Conservation (phyloP, 2,888 invertebrate genomes). For the Ariolimax columbianus region DNA sequence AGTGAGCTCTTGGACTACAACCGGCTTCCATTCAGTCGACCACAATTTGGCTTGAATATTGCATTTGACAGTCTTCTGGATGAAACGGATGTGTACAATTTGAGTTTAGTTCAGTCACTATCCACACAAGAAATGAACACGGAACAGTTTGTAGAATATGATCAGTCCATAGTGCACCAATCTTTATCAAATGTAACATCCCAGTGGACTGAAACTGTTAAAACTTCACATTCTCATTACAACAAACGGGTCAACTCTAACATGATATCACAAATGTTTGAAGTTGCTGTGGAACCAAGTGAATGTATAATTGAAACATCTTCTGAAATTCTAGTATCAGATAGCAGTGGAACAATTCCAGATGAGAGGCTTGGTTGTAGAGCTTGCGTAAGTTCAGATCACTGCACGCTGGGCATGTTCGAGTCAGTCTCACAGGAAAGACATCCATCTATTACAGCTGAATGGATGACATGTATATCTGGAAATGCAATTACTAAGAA, state of each 20-base stretch:
- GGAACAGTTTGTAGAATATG: neutral
- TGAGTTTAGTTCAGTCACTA: neutral
- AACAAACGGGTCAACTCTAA: neutral
- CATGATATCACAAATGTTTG: neutral
- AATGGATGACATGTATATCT: neutral
- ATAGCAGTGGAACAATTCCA: neutral
- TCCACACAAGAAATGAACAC: neutral
- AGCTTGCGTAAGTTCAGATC: neutral
- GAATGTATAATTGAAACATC: neutral
- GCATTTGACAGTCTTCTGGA: slow-evolving; percentile 14
- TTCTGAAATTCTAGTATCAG: neutral
- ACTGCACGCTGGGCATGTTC: neutral
- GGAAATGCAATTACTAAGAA: neutral
- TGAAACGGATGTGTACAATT: neutral
- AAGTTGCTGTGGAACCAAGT: neutral
- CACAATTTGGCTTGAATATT: slow-evolving; percentile 5
- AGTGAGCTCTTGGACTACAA: slow-evolving; percentile 3
- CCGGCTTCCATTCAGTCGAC: neutral
- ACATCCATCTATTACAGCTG: neutral
- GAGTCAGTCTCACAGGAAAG: neutral
- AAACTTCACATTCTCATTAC: neutral
- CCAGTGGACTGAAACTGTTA: neutral
- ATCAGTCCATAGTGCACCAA: neutral
- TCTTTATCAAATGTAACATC: neutral
- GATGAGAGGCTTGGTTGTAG: neutral